Percentiles rank a stretch among this genome's conserved stretches.
Conservation (phyloP, 2,797 vertebrate species). For the Fistularia commersonii region DNA sequence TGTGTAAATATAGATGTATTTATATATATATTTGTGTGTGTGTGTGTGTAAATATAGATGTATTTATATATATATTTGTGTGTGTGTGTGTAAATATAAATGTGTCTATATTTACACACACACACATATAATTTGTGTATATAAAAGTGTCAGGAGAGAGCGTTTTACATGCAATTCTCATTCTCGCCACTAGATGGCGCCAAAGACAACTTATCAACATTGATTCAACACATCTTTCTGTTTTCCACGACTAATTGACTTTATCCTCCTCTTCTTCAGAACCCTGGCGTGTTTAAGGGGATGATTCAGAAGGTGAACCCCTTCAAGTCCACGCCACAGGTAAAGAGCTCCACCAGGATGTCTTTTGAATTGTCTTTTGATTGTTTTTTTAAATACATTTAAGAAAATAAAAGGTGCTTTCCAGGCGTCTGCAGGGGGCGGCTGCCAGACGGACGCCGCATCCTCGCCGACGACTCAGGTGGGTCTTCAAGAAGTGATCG, state of each 20-base stretch:
- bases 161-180: no score
- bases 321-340: conserved; percentile 51
- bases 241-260: not conserved
- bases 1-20: no score
- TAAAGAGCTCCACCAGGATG: conserved; percentile 5
- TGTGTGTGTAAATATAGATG: no score
- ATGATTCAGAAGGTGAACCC: conserved; percentile 65
- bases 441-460: conserved; percentile 20
- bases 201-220: not conserved
- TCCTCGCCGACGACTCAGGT: not conserved
- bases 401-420: no score
- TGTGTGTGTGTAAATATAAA: no score
- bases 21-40: no score
- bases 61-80: no score
- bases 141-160: no score
- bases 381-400: not conserved
- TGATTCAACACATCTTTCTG: not conserved
- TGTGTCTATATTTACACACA: no score
- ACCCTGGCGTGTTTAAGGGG: conserved; percentile 44
- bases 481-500: no score
- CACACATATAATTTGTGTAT: no score
- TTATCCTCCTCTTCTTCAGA: no score
- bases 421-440: conserved; percentile 9
- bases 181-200: conserved; percentile 20
- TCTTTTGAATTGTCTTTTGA: not conserved